phyloP scores from a whole-genome alignment of 2,797 vertebrate genomes.

The Triplophysa yarkandensis region DNA sequence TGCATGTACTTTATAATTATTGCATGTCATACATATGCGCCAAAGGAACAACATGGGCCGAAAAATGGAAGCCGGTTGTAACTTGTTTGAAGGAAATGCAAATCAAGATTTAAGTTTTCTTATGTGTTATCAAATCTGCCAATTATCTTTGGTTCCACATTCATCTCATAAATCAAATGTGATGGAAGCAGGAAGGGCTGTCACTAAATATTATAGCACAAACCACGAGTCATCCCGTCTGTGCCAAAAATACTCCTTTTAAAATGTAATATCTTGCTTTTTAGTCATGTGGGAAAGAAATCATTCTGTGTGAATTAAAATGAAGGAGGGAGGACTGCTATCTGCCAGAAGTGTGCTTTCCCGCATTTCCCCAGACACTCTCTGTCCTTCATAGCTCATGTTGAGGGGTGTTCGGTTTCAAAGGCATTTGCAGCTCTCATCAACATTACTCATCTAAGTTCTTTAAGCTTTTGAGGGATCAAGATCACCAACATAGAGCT shows the following conservation, averaged over 20 bases:
- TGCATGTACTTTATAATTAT: too few relatives aligned
- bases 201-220: conserved; percentile 36
- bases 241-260: background rate
- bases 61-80: background rate
- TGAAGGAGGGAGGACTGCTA: background rate
- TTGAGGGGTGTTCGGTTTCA: conserved; percentile 65
- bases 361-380: conserved; percentile 13
- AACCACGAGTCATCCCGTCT: background rate
- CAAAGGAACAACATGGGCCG: background rate
- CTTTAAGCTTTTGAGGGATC: conserved; percentile 22
- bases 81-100: background rate
- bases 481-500: conserved; percentile 3
- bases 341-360: conserved; percentile 7
- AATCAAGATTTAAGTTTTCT: background rate
- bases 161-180: conserved; percentile 23
- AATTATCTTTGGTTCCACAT: conserved; percentile 4
- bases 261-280: conserved; percentile 4
- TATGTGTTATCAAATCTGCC: conserved; percentile 8
- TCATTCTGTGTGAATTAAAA: background rate
- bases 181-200: conserved; percentile 9
- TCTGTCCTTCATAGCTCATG: conserved; percentile 9
- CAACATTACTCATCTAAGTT: conserved; percentile 17
- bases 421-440: conserved; percentile 38
- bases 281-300: background rate
- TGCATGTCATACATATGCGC: too few relatives aligned